Evolutionary conservation across 2,113 vertebrate species (phyloP), one percentile per base, ranked within the genome.

Genomic region (Oostethus manadensis): DNA sequence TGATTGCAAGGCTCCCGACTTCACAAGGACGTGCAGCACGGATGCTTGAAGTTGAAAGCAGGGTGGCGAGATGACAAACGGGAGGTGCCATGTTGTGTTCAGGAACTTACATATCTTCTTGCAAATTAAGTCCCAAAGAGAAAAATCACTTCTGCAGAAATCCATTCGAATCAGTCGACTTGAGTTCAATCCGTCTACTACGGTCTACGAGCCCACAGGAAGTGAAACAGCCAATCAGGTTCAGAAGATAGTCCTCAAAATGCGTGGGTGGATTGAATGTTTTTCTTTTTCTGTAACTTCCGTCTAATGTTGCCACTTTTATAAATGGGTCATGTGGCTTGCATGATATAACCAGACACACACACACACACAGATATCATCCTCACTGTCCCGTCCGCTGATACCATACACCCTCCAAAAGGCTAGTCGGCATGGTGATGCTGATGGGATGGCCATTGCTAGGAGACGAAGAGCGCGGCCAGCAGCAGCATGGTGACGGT

Each of bases 401-500:
- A 56, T 59, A 73, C 70, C 60, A 74, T 62, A 70, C 74, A 77
- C 74, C 77, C 74, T 81, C 74, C 74, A 80, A 83, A 42, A 82
- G 86, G 84, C 86, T 85, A 66, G 80, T 78, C 84, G 87, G 84
- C 84, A 79, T 83, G 84, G 79, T 55, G 80, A 79, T 44, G 57
- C 75, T 68, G 70, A 77, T 74, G 77, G 63, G 72, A 79, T 74
- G 78, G 78, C 76, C 66, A 68, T 84, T 86, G 92, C 94, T 98
- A 98, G 90, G 96, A 98, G 78, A 94, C 88, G 74, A 92, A 78
- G 56, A 96, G 88, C 0, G 89, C 81, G 83, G 92, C 89, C 71
- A 97, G 89, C 76, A 96, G 91, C 79, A 98, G 91, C 44, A 92
- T 89, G 2, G 90, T 92, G 87, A 96, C 85, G 4, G 95, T 95